Conservation (phyloP, 1,140 invertebrate species). For the Neotoxoptera formosana region DNA sequence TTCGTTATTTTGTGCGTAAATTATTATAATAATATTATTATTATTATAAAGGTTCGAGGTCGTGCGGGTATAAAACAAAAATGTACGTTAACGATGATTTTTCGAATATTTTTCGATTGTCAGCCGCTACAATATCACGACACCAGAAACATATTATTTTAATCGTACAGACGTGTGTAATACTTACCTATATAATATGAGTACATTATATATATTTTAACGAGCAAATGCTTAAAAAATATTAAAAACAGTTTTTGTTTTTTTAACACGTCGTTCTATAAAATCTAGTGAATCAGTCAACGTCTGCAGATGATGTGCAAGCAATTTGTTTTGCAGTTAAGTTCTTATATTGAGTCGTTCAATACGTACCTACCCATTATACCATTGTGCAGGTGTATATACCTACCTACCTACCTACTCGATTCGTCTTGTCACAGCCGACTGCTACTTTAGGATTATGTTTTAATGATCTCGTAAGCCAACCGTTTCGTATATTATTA, state of each 20-base stretch:
- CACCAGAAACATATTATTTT: not conserved
- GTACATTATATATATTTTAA: too few relatives aligned
- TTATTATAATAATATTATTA: too few relatives aligned
- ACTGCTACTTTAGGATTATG: not conserved
- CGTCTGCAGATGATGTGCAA: not conserved
- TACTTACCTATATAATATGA: too few relatives aligned
- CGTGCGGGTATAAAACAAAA: not conserved
- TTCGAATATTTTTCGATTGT: not conserved
- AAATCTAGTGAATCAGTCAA: not conserved
- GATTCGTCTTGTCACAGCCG: not conserved
- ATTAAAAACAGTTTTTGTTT: not conserved
- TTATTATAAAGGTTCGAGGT: not conserved
- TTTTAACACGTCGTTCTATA: not conserved
- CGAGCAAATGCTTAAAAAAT: not conserved
- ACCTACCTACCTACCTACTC: too few relatives aligned
- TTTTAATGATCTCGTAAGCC: slow-evolving; percentile 5
- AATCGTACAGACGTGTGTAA: not conserved
- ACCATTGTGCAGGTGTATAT: not conserved
- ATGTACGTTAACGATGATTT: not conserved
- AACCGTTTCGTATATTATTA: not conserved
- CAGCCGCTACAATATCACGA: too few relatives aligned
- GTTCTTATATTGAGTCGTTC: not conserved
- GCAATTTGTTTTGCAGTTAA: not conserved
- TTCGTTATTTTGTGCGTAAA: not conserved
- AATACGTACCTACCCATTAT: not conserved